These are phyloP conservation scores for Muschampia plurimacula DNA, from an alignment of 2,888 invertebrate genomes.

Conservation along the genomic window DNA sequence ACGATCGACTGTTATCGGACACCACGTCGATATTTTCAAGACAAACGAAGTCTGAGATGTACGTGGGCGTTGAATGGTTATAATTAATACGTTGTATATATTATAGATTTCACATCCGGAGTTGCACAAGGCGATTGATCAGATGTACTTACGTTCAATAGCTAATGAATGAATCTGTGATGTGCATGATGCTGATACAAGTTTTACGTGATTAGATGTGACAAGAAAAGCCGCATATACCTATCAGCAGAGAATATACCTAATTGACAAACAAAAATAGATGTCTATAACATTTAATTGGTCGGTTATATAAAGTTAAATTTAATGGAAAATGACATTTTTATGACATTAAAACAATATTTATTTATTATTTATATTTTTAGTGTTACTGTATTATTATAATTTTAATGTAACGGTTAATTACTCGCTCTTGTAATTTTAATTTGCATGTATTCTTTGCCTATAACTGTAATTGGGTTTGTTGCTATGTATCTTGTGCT, in stretches of 20 bases:
- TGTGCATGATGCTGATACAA: slow-evolving; percentile 19
- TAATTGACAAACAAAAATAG: too few species aligned
- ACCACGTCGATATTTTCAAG: slow-evolving; percentile 6
- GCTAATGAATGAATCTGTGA: slow-evolving; percentile 32
- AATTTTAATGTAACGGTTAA: too few species aligned
- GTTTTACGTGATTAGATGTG: slow-evolving; percentile 7
- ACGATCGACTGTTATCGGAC: slow-evolving; percentile 11
- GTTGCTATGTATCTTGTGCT: too few species aligned
- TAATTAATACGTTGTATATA: slow-evolving; percentile 39
- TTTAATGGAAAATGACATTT: too few species aligned
- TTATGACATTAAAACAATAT: too few species aligned
- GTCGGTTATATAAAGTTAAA: too few species aligned
- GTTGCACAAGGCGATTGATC: slow-evolving; percentile 30
- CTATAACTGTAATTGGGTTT: too few species aligned
- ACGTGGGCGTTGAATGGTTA: slow-evolving; percentile 38
- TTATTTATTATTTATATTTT: too few species aligned
- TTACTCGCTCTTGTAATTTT: too few species aligned
- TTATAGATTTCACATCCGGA: slow-evolving; percentile 41
- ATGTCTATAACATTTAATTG: too few species aligned
- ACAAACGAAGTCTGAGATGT: slow-evolving; percentile 28
- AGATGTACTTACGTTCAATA: slow-evolving; percentile 4
- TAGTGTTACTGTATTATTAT: too few species aligned
- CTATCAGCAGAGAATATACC: neutral
- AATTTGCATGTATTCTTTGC: too few species aligned
- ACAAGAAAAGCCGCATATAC: neutral